Base-by-base conservation (phyloP, 2,113 vertebrate genomes). In the Mormyrus iriodes region DNA sequence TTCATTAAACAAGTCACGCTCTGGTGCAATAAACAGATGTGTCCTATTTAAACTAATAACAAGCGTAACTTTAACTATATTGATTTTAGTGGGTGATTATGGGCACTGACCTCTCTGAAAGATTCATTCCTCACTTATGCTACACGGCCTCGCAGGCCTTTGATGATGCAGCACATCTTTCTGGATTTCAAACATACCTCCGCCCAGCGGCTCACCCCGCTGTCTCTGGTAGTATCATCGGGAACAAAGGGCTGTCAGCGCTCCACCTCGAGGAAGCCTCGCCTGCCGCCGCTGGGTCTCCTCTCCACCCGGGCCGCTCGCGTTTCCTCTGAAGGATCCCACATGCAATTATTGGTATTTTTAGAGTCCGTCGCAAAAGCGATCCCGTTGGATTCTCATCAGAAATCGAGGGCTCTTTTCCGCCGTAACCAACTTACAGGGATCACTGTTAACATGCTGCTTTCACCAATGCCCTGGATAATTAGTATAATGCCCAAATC, bases 21-120 rank as follows among this genome's bases (percentile, higher is more conserved):
- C 93, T 94, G 94, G 92, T 92, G 94, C 94, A 95, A 94, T 94
- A 96, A 96, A 95, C 96, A 95, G 95, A 95, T 96, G 95, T 95
- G 95, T 95, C 95, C 95, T 95, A 96, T 96, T 96, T 96, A 95
- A 93, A 92, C 94, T 95, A 95, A 95, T 95, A 95, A 95, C 94
- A 95, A 95, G 95, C 95, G 92, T 95, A 95, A 95, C 93, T 95
- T 94, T 95, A 95, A 95, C 94, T 92, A 91, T 93, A 95, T 95
- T 92, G 94, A 96, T 95, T 95, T 95, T 95, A 95, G 94, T 89
- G 93, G 94, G 94, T 94, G 95, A 96, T 96, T 94, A 96, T 95
- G 96, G 94, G 92, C 92, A 90, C 94, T 94, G 95, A 93, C 95
- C 95, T 94, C 91, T 93, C 93, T 92, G 94, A 94, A 92, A 95